These are phyloP conservation scores for Rhynchophorus ferrugineus DNA, from an alignment of 1,140 invertebrate species.

Conservation along the genomic window DNA sequence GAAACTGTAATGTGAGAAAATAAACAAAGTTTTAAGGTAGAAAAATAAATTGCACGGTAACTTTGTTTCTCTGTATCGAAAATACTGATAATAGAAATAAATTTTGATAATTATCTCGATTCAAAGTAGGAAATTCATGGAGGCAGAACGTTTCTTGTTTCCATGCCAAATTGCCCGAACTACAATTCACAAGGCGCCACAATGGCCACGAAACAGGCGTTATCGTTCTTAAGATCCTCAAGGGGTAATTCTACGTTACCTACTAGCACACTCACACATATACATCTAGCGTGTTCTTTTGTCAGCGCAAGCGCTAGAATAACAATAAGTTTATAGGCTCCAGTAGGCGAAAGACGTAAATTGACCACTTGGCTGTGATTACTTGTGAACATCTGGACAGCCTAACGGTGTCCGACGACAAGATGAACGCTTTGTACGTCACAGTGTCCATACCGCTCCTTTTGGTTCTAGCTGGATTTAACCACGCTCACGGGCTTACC, in stretches of 20 bases:
- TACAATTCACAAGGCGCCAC: slow-evolving; percentile 26
- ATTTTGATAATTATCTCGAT: too few relatives aligned
- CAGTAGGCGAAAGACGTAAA: background rate
- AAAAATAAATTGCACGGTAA: background rate
- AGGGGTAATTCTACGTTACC: slow-evolving; percentile 32
- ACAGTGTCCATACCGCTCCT: slow-evolving; percentile 39
- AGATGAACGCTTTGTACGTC: slow-evolving; percentile 40
- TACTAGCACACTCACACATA: slow-evolving; percentile 24
- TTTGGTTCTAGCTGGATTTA: slow-evolving; percentile 38
- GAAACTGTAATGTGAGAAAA: background rate
- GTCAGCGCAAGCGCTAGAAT: slow-evolving; percentile 25
- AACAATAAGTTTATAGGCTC: background rate
- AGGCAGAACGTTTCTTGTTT: background rate
- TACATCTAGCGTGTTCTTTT: slow-evolving; percentile 7
- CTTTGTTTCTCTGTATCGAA: too few relatives aligned
- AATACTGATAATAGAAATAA: too few relatives aligned
- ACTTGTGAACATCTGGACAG: slow-evolving; percentile 12
- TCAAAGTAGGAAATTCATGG: too few relatives aligned
- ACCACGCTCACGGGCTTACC: slow-evolving; percentile 39
- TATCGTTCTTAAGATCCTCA: slow-evolving; percentile 32
- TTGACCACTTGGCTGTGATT: slow-evolving; percentile 26
- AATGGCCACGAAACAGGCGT: slow-evolving; percentile 24
- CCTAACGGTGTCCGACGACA: slow-evolving; percentile 5
- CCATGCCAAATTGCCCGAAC: slow-evolving; percentile 6
- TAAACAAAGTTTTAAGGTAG: background rate